A percentile compares a stretch with the other conserved stretches of the same genome.
Conservation (phyloP, 2,113 vertebrate genomes). For the Semnornis frantzii region DNA sequence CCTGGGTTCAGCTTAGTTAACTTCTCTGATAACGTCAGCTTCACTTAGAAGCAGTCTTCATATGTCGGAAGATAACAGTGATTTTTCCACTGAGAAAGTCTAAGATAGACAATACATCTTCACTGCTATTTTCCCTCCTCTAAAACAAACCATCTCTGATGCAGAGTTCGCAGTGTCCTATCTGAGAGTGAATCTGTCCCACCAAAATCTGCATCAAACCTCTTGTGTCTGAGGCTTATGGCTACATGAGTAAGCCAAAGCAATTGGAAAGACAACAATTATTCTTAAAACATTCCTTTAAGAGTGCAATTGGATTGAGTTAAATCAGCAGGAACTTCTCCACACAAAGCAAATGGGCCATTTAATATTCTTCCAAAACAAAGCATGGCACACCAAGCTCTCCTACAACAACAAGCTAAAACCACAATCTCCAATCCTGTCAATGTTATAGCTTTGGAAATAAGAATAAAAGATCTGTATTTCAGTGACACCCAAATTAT, state of each 20-base stretch:
- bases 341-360: constrained; percentile 50
- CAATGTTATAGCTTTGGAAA: not conserved
- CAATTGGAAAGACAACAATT: constrained; percentile 50
- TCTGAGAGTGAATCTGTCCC: constrained; percentile 1
- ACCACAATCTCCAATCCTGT: not conserved
- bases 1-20: not conserved
- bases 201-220: constrained; percentile 13
- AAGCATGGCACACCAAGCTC: constrained; percentile 17
- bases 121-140: not conserved
- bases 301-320: constrained; percentile 65
- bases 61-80: not conserved
- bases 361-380: constrained; percentile 54
- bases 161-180: not conserved
- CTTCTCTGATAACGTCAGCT: not conserved
- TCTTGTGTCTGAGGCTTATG: not conserved
- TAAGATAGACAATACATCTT: not conserved
- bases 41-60: not conserved
- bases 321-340: constrained; percentile 68
- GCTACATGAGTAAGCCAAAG: constrained; percentile 34
- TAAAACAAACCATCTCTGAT: not conserved
- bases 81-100: not conserved
- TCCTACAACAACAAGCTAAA: not conserved
- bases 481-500: not conserved
- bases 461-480: not conserved
- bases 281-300: constrained; percentile 41